Conservation (phyloP, 2,888 invertebrate genomes). For the Limenitis arthemis region DNA sequence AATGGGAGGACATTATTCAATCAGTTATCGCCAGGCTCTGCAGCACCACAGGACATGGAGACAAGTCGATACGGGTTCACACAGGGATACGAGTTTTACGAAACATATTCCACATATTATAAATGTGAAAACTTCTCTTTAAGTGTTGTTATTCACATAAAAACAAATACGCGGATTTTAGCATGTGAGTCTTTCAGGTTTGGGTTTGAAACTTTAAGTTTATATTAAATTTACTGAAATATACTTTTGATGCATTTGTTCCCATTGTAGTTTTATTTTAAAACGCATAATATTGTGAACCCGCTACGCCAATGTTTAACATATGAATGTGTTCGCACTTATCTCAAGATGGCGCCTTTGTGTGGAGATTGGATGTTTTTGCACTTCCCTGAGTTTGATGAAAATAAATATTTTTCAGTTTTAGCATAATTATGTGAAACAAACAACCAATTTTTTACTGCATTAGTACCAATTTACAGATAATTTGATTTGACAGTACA, state of each 20-base stretch:
- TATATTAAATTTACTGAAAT: too few relatives aligned
- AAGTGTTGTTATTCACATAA: too few relatives aligned
- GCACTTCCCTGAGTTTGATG: neutral
- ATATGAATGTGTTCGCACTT: slow-evolving; percentile 8
- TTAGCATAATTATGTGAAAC: neutral
- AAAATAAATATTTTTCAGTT: too few relatives aligned
- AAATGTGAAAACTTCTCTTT: too few relatives aligned
- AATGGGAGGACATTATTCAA: slow-evolving; percentile 17
- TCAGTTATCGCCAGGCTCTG: slow-evolving; percentile 10
- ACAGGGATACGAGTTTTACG: neutral
- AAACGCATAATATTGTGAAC: neutral
- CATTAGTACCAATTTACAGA: slow-evolving; percentile 13
- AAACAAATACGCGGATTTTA: too few relatives aligned
- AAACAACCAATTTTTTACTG: neutral
- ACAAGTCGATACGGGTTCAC: slow-evolving; percentile 11
- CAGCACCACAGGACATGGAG: neutral
- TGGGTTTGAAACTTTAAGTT: too few relatives aligned
- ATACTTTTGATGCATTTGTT: too few relatives aligned
- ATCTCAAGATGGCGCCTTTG: slow-evolving; percentile 1
- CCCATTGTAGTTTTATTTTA: too few relatives aligned
- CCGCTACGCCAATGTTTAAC: slow-evolving; percentile 2
- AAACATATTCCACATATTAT: too few relatives aligned
- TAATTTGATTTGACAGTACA: slow-evolving; percentile 12
- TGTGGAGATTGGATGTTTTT: slow-evolving; percentile 2
- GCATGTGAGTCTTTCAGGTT: too few relatives aligned